Evolutionary conservation across 2,888 invertebrate species (phyloP).

Genomic region (Empis stercorea): DNA sequence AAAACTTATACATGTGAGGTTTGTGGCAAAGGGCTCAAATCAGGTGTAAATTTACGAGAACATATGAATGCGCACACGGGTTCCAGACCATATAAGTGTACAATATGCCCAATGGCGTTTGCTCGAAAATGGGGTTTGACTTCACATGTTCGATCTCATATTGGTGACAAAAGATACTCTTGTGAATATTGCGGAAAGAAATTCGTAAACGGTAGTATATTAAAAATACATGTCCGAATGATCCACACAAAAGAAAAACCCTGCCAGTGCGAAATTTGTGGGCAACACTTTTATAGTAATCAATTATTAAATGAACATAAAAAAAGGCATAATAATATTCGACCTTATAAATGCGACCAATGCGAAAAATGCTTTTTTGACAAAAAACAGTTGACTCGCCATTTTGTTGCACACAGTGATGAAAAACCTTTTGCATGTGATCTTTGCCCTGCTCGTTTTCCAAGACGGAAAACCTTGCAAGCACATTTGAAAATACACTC

Average conservation of each 20-base stretch:
- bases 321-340: constrained; percentile 46
- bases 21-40: constrained; percentile 1
- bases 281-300: constrained; percentile 44
- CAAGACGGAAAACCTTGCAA: neutral
- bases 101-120: neutral
- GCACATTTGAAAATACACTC: constrained; percentile 1
- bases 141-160: neutral
- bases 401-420: neutral
- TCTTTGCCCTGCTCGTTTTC: neutral
- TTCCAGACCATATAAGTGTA: neutral
- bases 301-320: constrained; percentile 45
- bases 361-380: constrained; percentile 43
- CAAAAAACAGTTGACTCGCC: constrained; percentile 45
- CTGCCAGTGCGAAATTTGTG: constrained; percentile 43
- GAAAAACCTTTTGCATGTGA: neutral
- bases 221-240: constrained; percentile 1
- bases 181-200: neutral
- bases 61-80: neutral
- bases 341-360: constrained; percentile 44
- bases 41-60: neutral
- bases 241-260: constrained; percentile 1
- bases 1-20: neutral
- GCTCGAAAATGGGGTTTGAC: neutral
- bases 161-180: neutral
- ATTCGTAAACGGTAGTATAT: neutral